These are phyloP conservation scores for Meganola albula DNA, from an alignment of 2,888 invertebrate species.

Conservation along the genomic window DNA sequence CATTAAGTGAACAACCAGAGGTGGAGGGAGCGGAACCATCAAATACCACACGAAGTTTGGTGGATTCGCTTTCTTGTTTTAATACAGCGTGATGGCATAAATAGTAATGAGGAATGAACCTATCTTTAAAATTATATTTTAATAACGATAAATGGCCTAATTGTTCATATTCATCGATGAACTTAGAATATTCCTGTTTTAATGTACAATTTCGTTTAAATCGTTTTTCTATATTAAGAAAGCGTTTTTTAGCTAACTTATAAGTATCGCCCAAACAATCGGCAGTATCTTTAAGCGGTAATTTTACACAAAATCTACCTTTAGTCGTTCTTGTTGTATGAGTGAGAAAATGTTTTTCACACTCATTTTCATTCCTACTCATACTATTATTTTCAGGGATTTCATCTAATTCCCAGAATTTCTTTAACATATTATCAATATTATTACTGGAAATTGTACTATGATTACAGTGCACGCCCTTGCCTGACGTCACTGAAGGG, in stretches of 20 bases:
- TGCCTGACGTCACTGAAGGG: background rate
- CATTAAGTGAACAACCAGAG: slow-evolving; percentile 23
- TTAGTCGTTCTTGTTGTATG: slow-evolving; percentile 9
- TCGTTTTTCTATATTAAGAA: slow-evolving; percentile 17
- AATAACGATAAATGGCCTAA: slow-evolving; percentile 17
- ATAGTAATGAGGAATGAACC: slow-evolving; percentile 23
- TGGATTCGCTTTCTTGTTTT: slow-evolving; percentile 21
- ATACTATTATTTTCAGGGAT: slow-evolving; percentile 11
- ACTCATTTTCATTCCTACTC: slow-evolving; percentile 13
- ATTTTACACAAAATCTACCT: slow-evolving; percentile 21
- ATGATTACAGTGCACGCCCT: slow-evolving; percentile 11
- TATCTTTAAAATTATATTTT: background rate
- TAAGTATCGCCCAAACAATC: slow-evolving; percentile 21
- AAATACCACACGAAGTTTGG: slow-evolving; percentile 23
- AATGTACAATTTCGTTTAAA: slow-evolving; percentile 13
- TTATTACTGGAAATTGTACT: background rate
- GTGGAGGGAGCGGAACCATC: slow-evolving; percentile 19
- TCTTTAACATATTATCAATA: slow-evolving; percentile 12
- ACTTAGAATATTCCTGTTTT: slow-evolving; percentile 16
- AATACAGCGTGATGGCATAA: slow-evolving; percentile 43
- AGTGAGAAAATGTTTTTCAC: slow-evolving; percentile 21
- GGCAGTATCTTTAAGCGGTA: slow-evolving; percentile 7
- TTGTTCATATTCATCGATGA: slow-evolving; percentile 19
- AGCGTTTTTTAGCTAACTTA: slow-evolving; percentile 19
- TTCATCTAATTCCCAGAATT: slow-evolving; percentile 27